These are phyloP conservation scores for Pollenia angustigena DNA, from an alignment of 2,888 invertebrate genomes.

Conservation along the genomic window DNA sequence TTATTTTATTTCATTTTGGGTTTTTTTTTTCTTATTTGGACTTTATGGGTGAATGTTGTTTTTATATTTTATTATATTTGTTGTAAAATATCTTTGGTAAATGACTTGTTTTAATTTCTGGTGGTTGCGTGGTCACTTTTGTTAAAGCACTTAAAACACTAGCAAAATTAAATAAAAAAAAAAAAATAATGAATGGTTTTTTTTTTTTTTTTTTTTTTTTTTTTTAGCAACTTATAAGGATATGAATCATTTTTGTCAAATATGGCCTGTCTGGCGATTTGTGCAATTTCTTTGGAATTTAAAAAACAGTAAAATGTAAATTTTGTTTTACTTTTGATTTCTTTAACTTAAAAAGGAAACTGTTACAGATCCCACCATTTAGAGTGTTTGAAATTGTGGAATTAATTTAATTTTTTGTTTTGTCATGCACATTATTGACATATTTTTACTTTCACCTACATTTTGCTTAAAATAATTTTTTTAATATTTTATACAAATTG, in stretches of 20 bases:
- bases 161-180: background rate
- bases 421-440: constrained; percentile 34
- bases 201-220: constrained; percentile 31
- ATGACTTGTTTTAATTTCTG: constrained; percentile 65
- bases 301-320: constrained; percentile 10
- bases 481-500: constrained; percentile 16
- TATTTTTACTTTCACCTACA: constrained; percentile 68
- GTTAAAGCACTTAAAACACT: background rate
- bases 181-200: constrained; percentile 7
- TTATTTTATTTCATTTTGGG: background rate
- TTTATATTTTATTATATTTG: constrained; percentile 28
- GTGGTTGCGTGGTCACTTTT: constrained; percentile 67
- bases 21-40: constrained; percentile 4
- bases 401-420: constrained; percentile 19
- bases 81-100: constrained; percentile 47
- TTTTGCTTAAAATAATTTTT: constrained; percentile 10
- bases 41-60: constrained; percentile 70
- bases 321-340: constrained; percentile 57
- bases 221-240: constrained; percentile 56
- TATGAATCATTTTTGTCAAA: constrained; percentile 55
- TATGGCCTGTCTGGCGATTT: constrained; percentile 21
- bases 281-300: constrained; percentile 24
- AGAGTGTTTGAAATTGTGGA: background rate
- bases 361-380: constrained; percentile 30
- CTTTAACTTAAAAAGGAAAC: constrained; percentile 11